Conservation (phyloP, 2,888 invertebrate genomes). For the Agrochola macilenta region DNA sequence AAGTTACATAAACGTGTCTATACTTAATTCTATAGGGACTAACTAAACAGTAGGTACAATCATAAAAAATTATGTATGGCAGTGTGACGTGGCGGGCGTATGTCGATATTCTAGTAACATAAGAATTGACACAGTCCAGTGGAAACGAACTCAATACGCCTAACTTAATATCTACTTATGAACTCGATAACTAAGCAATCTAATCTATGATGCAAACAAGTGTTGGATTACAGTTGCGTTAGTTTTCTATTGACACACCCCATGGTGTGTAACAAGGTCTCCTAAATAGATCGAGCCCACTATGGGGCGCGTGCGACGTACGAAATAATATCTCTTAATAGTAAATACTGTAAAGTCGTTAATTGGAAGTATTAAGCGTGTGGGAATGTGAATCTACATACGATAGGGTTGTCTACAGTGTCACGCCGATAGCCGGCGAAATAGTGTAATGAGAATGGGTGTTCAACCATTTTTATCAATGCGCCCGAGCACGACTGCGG, state of each 20-base stretch:
- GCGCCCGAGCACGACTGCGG: slow-evolving; percentile 55
- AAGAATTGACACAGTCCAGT: slow-evolving; percentile 93
- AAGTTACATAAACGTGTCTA: slow-evolving; percentile 85
- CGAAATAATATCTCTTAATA: slow-evolving; percentile 72
- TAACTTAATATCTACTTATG: slow-evolving; percentile 73
- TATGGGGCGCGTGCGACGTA: slow-evolving; percentile 75
- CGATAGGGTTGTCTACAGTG: slow-evolving; percentile 72
- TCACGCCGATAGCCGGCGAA: slow-evolving; percentile 64
- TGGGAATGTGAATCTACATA: slow-evolving; percentile 77
- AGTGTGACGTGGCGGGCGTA: slow-evolving; percentile 89
- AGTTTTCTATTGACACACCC: slow-evolving; percentile 77
- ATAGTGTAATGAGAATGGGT: slow-evolving; percentile 66
- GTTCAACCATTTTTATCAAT: slow-evolving; percentile 69
- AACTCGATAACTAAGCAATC: slow-evolving; percentile 80
- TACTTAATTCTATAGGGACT: slow-evolving; percentile 71
- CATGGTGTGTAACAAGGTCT: slow-evolving; percentile 88
- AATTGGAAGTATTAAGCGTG: slow-evolving; percentile 75
- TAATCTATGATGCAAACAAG: slow-evolving; percentile 83
- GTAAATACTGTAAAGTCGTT: slow-evolving; percentile 67
- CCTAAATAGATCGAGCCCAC: slow-evolving; percentile 87
- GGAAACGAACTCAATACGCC: slow-evolving; percentile 85
- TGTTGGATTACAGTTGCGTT: slow-evolving; percentile 77
- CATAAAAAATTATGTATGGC: slow-evolving; percentile 78
- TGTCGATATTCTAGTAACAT: slow-evolving; percentile 92
- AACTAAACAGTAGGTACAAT: slow-evolving; percentile 74